Conservation (phyloP, 2,797 vertebrate genomes). For the Sebastes paucispinis region DNA sequence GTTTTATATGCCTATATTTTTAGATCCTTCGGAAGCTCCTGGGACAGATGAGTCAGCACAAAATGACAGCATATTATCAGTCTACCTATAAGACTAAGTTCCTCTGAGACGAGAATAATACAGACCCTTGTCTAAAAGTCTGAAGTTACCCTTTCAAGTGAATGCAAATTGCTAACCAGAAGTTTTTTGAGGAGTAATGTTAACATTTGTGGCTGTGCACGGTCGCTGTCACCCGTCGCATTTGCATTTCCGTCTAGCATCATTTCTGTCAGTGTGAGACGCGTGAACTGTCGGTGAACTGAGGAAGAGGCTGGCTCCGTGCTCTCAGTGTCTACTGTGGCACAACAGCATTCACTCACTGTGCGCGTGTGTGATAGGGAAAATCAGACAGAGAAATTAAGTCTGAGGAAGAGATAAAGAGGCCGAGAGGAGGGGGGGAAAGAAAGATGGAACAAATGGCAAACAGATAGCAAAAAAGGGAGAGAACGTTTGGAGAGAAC, state of each 20-base stretch:
- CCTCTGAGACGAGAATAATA: slow-evolving; percentile 57
- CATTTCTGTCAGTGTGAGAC: slow-evolving; percentile 66
- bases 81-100: slow-evolving; percentile 24
- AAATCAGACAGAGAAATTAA: slow-evolving; percentile 59
- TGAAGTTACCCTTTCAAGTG: slow-evolving; percentile 59
- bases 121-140: slow-evolving; percentile 61
- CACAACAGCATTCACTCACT: slow-evolving; percentile 32
- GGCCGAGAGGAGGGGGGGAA: slow-evolving; percentile 8
- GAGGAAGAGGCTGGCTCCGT: slow-evolving; percentile 56
- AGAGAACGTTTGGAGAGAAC: slow-evolving; percentile 4
- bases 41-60: slow-evolving; percentile 65
- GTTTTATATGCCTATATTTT: slow-evolving; percentile 56
- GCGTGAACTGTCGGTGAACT: slow-evolving; percentile 78
- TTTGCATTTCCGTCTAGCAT: slow-evolving; percentile 71
- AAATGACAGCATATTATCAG: slow-evolving; percentile 59
- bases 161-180: slow-evolving; percentile 64
- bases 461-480: slow-evolving; percentile 4
- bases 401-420: slow-evolving; percentile 41
- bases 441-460: slow-evolving; percentile 38
- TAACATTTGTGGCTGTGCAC: slow-evolving; percentile 51
- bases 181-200: slow-evolving; percentile 49
- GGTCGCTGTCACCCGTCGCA: slow-evolving; percentile 58
- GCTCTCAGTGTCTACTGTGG: slow-evolving; percentile 53
- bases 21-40: slow-evolving; percentile 45
- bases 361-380: slow-evolving; percentile 33